Evolutionary conservation across 2,888 invertebrate species (phyloP), one percentile per base, ranked within the genome.

Genomic region (Thymelicus acteon): DNA sequence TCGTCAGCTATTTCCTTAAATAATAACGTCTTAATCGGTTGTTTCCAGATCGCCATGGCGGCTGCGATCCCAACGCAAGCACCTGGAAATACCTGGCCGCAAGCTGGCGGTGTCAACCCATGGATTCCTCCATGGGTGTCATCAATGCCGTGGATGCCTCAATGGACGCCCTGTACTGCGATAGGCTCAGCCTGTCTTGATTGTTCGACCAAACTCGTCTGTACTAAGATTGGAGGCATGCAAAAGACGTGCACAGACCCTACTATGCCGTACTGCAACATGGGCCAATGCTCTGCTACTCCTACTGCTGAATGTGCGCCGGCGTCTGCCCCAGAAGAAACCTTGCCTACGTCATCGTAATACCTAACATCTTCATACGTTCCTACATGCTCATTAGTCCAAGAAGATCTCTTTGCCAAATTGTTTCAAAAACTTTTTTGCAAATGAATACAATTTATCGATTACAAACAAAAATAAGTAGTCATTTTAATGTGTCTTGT

Each of bases 241-340:
- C 81, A 87, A 67, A 83, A 81, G 12, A 75, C 87, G 8, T 93
- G 93, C 77, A 76, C 80, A 2, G 93, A 93, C 77, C 92, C 93
- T 0, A 82, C 87, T 1, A 75, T 88, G 19, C 93, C 93, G 0
- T 85, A 89, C 79, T 93, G 93, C 82, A 92, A 92, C 79, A 82
- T 89, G 10, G 93, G 93, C n/a, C 84, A 84, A 71, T 93, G 93
- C 79, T 92, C 93, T 0, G 92, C 91, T 7, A 92, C 92, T 0
- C 91, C 93, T 0, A 73, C 90, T 1, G 85, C 76, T 0, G 90
- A 84, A 68, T 93, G 93, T 70, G 86, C 85, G 0, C 82, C 86
- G 0, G 73, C 77, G 1, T 52, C 77, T 13, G 49, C 69, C 12
- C 15, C 60, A 10, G 40, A 57, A 57, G 6, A 12, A 24, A 24